Evolutionary conservation across 1,140 invertebrate species (phyloP), one percentile per base, ranked within the genome.

Genomic region (Cyclina sinensis): DNA sequence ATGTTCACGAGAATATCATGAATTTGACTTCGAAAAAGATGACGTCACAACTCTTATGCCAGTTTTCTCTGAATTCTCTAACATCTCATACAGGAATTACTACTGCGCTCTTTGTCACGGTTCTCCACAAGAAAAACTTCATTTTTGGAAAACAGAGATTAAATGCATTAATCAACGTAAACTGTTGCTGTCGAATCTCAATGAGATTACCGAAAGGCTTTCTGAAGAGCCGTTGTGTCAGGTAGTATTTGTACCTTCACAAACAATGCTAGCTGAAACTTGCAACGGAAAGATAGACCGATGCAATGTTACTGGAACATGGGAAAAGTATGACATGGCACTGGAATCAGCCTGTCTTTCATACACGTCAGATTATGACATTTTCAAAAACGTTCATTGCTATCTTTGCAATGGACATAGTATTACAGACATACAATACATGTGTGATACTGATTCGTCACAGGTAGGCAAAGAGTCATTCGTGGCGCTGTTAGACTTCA

Each of bases 341-440:
- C 24, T 81, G 32, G 79, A 81, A 81, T 65, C 54, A 12, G 79
- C 79, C 12, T 81, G 79, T 65, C n/a, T 65, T 0, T 81, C 79
- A 3, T 81, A 81, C 37, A 39, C 35, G 0, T 62, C 79, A 43
- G 21, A 18, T 12, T 81, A 81, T 46, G 43, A 65, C 16, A 7
- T 12, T 9, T 81, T 27, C 18, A 81, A 65, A 46, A 81, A 81
- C n/a, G 24, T 81, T 35, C 79, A 81, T 18, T 81, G 79, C 39
- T 62, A n/a, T 46, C 54, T 81, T 12, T 81, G 79, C n/a, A 81
- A 81, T 43, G 79, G 79, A 24, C 54, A 62, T 32, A 81, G 24
- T 12, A 14, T 43, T 21, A 11, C 16, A 16, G 79, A 81, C 24
- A 30, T 65, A 21, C 2, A 24, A 5, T 0, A 37, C 11, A 24